These are phyloP conservation scores for Oligia strigilis DNA, from an alignment of 2,888 invertebrate species.

Conservation along the genomic window DNA sequence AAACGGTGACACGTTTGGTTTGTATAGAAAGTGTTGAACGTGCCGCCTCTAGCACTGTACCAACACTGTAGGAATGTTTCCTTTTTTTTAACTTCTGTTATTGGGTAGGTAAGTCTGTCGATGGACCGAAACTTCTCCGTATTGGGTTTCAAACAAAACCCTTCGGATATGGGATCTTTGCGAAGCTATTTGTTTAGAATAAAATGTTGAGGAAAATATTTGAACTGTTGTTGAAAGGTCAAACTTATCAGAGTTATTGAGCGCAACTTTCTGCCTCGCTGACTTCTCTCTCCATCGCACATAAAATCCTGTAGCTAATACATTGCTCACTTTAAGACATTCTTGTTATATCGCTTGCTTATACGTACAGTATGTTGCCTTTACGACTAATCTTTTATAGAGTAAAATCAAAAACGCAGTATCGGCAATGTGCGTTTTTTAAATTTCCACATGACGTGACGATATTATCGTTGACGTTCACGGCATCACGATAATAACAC, in stretches of 20 bases:
- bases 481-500: not conserved
- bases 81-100: conserved; percentile 30
- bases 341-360: not conserved
- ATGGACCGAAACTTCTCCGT: conserved; percentile 14
- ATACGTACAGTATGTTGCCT: not conserved
- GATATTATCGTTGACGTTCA: not conserved
- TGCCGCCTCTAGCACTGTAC: not conserved
- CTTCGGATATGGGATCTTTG: conserved; percentile 5
- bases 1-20: not conserved
- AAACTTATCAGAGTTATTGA: not conserved
- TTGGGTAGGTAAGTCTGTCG: conserved; percentile 13
- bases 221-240: conserved; percentile 1
- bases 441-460: not conserved
- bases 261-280: conserved; percentile 3
- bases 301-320: conserved; percentile 10
- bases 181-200: conserved; percentile 23
- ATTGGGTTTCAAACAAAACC: conserved; percentile 31
- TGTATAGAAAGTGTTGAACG: not conserved
- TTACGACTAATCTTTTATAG: not conserved
- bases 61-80: conserved; percentile 6
- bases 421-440: not conserved
- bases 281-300: not conserved
- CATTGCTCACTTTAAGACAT: not conserved
- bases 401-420: not conserved
- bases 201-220: conserved; percentile 27